Base-by-base conservation (phyloP, 1,140 invertebrate genomes). In the Tachypleus tridentatus region DNA sequence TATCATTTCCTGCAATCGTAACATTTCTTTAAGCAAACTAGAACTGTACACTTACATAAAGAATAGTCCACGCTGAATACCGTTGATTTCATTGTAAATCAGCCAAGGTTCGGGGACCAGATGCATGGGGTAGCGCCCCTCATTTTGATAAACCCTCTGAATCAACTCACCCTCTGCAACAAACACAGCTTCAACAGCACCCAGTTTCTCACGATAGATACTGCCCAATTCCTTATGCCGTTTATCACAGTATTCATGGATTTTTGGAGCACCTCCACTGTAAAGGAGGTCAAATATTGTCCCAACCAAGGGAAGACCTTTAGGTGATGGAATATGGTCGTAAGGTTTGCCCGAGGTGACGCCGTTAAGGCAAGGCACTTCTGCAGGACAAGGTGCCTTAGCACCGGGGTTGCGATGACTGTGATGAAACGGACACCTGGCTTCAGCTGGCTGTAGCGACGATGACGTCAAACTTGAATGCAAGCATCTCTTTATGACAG, bases 51-150 rank as follows among this genome's bases (percentile, higher is more conserved):
- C 81, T 79, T 80, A 87, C 90, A 93, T 93, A 75, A 93, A 93
- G 72, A 93, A 86, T 8, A 93, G 77, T 11, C 91, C 91, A 69
- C 91, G 81, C 69, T 84, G 79, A 60, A 82, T 84, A 51, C 82
- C 80, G 68, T 86, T 81, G 3, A 83, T 74, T 71, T 88, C 75
- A 72, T 91, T 91, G 71, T 92, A 93, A 9, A 88, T 73, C 1
- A 81, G 74, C 89, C 90, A 93, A 3, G 88, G 80, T 72, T 91
- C 87, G 4, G 90, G 90, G 67, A 92, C 73, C 70, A 89, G 82
- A 76, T 91, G 88, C 59, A 77, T 77, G 0, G 90, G 90, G 72
- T 85, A 85, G 71, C 84, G 83, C 64, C 88, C 90, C 79, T 93
- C 90, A 7, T 84, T 76, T 5, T 81, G 73, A 74, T 89, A 91